These are phyloP conservation scores for Meta bourneti DNA, from an alignment of 2,888 invertebrate species.

Conservation along the genomic window DNA sequence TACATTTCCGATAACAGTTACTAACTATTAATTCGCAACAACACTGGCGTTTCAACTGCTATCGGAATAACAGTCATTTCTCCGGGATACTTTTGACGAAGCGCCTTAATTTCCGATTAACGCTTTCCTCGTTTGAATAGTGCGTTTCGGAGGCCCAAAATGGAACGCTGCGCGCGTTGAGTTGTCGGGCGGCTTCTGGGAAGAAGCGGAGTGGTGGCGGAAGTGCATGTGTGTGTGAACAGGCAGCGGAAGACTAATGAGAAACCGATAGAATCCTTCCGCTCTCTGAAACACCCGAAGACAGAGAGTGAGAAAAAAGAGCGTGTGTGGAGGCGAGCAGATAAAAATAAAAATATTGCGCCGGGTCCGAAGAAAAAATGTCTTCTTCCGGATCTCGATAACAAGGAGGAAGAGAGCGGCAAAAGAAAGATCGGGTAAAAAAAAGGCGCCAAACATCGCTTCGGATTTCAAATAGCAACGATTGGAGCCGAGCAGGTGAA, in stretches of 20 bases:
- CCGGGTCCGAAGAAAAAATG: conserved; percentile 2
- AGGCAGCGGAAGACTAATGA: conserved; percentile 62
- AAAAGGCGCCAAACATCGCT: conserved; percentile 13
- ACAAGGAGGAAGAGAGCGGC: background rate
- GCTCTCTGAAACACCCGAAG: conserved; percentile 5
- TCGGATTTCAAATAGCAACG: background rate
- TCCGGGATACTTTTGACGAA: no score
- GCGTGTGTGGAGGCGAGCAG: background rate
- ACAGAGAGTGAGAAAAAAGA: background rate
- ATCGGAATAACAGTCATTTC: no score
- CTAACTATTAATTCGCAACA: no score
- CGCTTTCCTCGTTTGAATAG: background rate
- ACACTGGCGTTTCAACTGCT: no score
- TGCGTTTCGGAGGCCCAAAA: background rate
- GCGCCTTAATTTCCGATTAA: no score
- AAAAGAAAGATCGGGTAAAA: conserved; percentile 1
- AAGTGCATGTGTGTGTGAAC: conserved; percentile 29
- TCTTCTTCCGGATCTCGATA: conserved; percentile 2
- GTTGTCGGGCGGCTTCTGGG: conserved; percentile 16
- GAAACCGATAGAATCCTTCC: conserved; percentile 62
- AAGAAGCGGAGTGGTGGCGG: conserved; percentile 30
- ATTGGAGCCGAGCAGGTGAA: background rate
- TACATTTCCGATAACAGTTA: no score
- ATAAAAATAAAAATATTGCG: conserved; percentile 3
- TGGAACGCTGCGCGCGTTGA: background rate